Conservation (phyloP, 1,140 invertebrate genomes). For the Euura lappo region DNA sequence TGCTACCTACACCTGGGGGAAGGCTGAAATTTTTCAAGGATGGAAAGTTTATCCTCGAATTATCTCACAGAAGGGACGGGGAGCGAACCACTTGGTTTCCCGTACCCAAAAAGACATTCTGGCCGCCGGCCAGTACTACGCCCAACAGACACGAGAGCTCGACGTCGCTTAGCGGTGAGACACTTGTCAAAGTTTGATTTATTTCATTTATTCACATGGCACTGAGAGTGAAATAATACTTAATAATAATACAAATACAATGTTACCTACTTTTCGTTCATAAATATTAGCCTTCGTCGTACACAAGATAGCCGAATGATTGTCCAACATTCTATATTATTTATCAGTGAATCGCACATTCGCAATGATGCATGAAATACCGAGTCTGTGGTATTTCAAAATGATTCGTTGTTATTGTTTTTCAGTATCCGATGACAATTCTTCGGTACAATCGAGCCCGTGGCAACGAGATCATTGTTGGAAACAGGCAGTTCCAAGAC, state of each 20-base stretch:
- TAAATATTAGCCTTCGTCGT: too few species aligned
- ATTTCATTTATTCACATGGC: too few species aligned
- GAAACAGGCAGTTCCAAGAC: constrained; percentile 79
- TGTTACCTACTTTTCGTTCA: too few species aligned
- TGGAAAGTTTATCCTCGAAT: constrained; percentile 87
- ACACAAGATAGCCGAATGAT: too few species aligned
- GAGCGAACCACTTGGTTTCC: constrained; percentile 85
- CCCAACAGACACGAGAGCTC: constrained; percentile 68
- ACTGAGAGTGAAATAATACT: too few species aligned
- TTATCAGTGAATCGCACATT: too few species aligned
- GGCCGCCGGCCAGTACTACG: constrained; percentile 74
- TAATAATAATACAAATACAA: too few species aligned
- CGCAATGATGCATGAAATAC: too few species aligned
- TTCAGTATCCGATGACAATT: constrained; percentile 85
- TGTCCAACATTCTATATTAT: too few species aligned
- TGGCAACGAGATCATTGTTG: constrained; percentile 87
- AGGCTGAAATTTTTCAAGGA: constrained; percentile 71
- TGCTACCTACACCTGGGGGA: constrained; percentile 58
- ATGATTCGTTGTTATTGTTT: constrained; percentile 18
- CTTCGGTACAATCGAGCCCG: constrained; percentile 85
- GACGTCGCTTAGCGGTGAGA: constrained; percentile 68
- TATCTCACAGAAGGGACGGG: constrained; percentile 81
- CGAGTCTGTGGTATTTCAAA: too few species aligned
- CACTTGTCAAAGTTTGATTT: neutral
- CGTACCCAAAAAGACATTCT: constrained; percentile 84